Evolutionary conservation across 1,140 invertebrate species (phyloP).

Genomic region (Drosophila santomea): DNA sequence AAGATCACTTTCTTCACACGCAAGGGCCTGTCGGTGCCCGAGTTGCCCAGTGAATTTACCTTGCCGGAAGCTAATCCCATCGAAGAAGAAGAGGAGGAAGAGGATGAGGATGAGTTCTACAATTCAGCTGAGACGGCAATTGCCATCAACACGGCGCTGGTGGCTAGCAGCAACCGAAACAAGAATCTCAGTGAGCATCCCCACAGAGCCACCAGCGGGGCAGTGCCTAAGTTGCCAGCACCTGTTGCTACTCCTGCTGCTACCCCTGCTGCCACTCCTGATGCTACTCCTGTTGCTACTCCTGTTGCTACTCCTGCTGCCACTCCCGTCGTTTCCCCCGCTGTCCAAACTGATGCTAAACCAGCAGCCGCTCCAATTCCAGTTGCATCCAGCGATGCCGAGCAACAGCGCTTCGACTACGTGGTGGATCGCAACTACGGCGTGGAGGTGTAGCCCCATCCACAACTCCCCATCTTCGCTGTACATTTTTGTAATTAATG

Average conservation of each 20-base stretch:
- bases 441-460: constrained; percentile 87
- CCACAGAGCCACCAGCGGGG: constrained; percentile 47
- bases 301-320: constrained; percentile 8
- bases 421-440: constrained; percentile 89
- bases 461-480: constrained; percentile 56
- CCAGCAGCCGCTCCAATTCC: constrained; percentile 1
- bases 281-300: not conserved
- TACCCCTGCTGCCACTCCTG: constrained; percentile 9
- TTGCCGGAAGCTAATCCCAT: constrained; percentile 76
- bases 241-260: constrained; percentile 18
- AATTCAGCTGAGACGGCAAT: constrained; percentile 78
- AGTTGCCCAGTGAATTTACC: constrained; percentile 88
- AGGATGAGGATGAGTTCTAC: constrained; percentile 74
- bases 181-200: constrained; percentile 84
- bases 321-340: constrained; percentile 14
- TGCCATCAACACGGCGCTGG: constrained; percentile 80
- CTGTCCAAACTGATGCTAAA: not conserved
- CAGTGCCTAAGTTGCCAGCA: constrained; percentile 48
- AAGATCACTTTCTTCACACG: constrained; percentile 98
- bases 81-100: constrained; percentile 72
- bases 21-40: constrained; percentile 90
- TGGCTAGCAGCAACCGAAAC: constrained; percentile 81
- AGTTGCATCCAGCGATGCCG: constrained; percentile 47
- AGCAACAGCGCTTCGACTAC: constrained; percentile 88
- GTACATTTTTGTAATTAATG: constrained; percentile 81